A percentile compares a stretch with the other conserved stretches of the same genome.
phyloP scores from a whole-genome alignment of 2,797 vertebrate species.

The Bufotes viridis region DNA sequence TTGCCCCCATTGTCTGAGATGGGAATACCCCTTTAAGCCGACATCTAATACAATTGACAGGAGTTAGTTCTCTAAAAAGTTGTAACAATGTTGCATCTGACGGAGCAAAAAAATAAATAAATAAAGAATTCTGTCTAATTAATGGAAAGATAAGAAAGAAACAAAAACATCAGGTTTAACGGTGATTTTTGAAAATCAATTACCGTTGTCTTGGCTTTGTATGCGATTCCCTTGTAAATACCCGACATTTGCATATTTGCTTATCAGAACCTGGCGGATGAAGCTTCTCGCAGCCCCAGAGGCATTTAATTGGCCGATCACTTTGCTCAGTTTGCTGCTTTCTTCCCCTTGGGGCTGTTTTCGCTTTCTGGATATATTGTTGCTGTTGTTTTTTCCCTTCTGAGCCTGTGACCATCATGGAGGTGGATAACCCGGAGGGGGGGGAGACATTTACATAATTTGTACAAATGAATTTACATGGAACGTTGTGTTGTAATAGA shows the following conservation, averaged over 20 bases:
- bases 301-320: conserved; percentile 40
- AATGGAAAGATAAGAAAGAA: background rate
- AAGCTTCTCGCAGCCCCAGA: background rate
- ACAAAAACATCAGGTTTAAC: background rate
- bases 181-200: background rate
- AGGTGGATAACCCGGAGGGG: conserved; percentile 30
- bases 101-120: no score
- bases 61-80: no score
- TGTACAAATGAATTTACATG: conserved; percentile 60
- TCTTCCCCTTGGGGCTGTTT: conserved; percentile 42
- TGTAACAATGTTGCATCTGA: no score
- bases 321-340: conserved; percentile 22
- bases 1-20: no score
- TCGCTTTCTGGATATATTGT: conserved; percentile 5
- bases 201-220: background rate
- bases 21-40: no score
- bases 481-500: conserved; percentile 54
- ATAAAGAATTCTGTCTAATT: no score
- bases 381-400: conserved; percentile 6
- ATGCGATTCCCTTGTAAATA: conserved; percentile 30
- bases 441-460: conserved; percentile 58
- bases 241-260: conserved; percentile 34
- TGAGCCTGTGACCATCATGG: conserved; percentile 30
- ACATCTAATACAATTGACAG: no score
- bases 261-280: conserved; percentile 37